Evolutionary conservation across 1,140 invertebrate genomes (phyloP), one percentile per base, ranked within the genome.

Genomic region (Camponotus pennsylvanicus): DNA sequence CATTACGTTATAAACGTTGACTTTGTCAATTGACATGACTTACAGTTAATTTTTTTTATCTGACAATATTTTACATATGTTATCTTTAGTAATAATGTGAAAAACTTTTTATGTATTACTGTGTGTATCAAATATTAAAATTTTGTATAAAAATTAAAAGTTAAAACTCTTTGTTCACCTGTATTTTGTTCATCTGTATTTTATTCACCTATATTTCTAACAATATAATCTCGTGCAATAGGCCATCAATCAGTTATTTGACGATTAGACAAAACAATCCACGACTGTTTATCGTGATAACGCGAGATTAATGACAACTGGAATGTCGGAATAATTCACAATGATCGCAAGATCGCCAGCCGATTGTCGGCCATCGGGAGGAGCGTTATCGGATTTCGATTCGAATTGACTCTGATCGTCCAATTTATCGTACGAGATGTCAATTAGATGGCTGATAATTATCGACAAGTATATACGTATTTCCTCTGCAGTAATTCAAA

Each of bases 401-500:
- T 52, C 15, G 4, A 61, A 37, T 55, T 27, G 27, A 49, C 27
- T 49, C 40, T 71, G 37, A 40, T 5, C 37, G 78, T 83, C 45
- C 55, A 86, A 75, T 86, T 84, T 40, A 84, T 76, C 49, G 49
- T 75, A 57, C 52, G 34, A 27, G 42, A 76, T 59, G 55, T 84
- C 79, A 69, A 84, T 86, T 84, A 67, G 49, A 15, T 42, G 15
- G 27, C 52, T 40, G 52, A 67, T 86, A 76, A 86, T 86, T 84
- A 86, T 27, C 79, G 52, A 32, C 42, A 55, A 52, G 34, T n/a
- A 21, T 40, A 63, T 27, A 66, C 49, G 61, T 40, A 11, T 52
- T n/a, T 75, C 15, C 61, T 52, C 40, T 34, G 79, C 55, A 45
- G 27, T 55, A 55, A 57, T 52, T 67, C 82, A 64, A 49, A 27